These are phyloP conservation scores for Gambusia yucatana DNA, from an alignment of 2,797 vertebrate species.

Conservation along the genomic window DNA sequence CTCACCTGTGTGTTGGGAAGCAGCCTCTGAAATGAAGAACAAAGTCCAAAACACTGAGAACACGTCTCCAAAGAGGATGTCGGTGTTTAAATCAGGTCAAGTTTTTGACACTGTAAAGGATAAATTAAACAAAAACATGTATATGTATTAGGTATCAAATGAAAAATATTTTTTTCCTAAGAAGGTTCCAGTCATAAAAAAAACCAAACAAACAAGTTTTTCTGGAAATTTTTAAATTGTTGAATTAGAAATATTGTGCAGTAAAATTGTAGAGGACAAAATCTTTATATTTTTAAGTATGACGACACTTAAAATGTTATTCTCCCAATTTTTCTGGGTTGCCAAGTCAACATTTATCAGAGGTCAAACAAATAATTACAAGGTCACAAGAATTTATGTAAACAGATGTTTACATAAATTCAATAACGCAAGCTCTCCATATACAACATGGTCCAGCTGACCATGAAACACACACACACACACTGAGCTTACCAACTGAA, in stretches of 20 bases:
- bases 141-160: background rate
- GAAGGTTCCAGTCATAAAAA: no score
- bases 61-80: background rate
- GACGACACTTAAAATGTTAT: no score
- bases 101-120: constrained; percentile 1
- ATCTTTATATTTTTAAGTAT: no score
- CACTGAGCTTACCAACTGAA: background rate
- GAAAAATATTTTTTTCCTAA: no score
- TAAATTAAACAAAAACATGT: background rate
- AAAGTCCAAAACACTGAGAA: no score
- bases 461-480: background rate
- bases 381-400: background rate
- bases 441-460: background rate
- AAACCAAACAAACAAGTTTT: no score
- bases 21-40: no score
- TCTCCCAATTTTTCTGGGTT: background rate
- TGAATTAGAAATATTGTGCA: no score
- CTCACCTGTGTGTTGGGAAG: no score
- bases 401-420: background rate
- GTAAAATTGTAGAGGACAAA: no score
- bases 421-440: background rate
- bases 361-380: background rate
- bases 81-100: background rate
- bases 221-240: no score
- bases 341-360: background rate